Conservation (phyloP, 2,888 invertebrate species). For the Auanema freiburgensis region DNA sequence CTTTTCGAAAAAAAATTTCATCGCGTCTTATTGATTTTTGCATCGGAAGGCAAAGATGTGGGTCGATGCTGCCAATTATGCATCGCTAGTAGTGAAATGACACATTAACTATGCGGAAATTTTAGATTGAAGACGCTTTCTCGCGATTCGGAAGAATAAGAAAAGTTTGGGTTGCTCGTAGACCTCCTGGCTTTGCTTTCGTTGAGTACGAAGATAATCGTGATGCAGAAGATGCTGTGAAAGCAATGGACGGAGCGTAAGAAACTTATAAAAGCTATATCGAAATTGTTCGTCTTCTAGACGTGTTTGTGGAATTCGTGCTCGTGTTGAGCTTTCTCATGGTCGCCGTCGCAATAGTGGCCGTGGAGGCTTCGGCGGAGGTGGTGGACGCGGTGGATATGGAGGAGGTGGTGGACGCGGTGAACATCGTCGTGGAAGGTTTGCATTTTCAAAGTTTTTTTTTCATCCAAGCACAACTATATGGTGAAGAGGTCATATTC, state of each 20-base stretch:
- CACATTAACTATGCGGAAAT: neutral
- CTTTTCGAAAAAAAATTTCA: neutral
- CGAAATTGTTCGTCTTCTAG: constrained; percentile 46
- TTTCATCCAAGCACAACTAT: neutral
- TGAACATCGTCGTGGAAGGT: constrained; percentile 15
- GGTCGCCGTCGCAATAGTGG: constrained; percentile 65
- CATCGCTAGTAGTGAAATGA: neutral
- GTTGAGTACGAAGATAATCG: constrained; percentile 74
- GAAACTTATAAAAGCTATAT: constrained; percentile 52
- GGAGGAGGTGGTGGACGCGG: constrained; percentile 24
- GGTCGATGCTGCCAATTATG: too few species aligned
- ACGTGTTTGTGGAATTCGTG: constrained; percentile 65
- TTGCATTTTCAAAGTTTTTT: constrained; percentile 2
- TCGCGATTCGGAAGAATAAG: constrained; percentile 83
- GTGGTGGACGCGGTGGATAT: constrained; percentile 58
- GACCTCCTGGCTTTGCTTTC: constrained; percentile 76
- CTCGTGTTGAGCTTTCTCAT: constrained; percentile 65
- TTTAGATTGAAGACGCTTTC: constrained; percentile 77
- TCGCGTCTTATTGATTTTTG: neutral
- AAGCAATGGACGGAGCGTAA: constrained; percentile 71
- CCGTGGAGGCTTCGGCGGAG: constrained; percentile 32
- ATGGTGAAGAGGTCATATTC: constrained; percentile 5
- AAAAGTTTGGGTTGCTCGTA: constrained; percentile 90
- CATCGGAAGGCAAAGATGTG: too few species aligned
- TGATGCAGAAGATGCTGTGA: constrained; percentile 70